Percentiles rank a stretch among this genome's conserved stretches.
phyloP scores from a whole-genome alignment of 2,797 vertebrate species.

The Choloepus didactylus region DNA sequence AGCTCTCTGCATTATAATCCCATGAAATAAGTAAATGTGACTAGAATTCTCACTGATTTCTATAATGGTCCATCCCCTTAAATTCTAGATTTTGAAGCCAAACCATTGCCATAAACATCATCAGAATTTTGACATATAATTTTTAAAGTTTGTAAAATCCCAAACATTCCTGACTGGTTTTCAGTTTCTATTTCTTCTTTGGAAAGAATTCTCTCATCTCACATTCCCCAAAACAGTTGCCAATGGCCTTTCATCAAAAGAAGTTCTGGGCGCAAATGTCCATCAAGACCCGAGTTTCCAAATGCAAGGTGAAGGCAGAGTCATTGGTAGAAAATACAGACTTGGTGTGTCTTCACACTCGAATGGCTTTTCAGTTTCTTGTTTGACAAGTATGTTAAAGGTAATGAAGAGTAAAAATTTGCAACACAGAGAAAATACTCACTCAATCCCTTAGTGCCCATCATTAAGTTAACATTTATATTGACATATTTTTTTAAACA shows the following conservation, averaged over 20 bases:
- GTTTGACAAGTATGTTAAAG: slow-evolving; percentile 56
- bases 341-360: slow-evolving; percentile 31
- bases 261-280: slow-evolving; percentile 4
- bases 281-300: slow-evolving; percentile 19
- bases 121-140: slow-evolving; percentile 8
- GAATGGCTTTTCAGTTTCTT: not conserved
- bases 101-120: slow-evolving; percentile 23
- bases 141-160: slow-evolving; percentile 56
- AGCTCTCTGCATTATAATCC: not conserved
- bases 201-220: slow-evolving; percentile 52
- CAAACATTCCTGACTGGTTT: not conserved
- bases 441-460: not conserved
- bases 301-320: slow-evolving; percentile 40
- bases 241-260: slow-evolving; percentile 49
- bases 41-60: not conserved
- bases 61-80: slow-evolving; percentile 23
- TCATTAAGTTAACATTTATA: slow-evolving; percentile 63
- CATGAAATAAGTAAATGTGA: not conserved
- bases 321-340: slow-evolving; percentile 11
- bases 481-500: slow-evolving; percentile 72
- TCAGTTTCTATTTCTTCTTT: slow-evolving; percentile 15
- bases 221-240: not conserved
- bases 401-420: slow-evolving; percentile 35
- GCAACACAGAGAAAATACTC: not conserved
- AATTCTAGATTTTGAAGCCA: slow-evolving; percentile 37